phyloP scores from a whole-genome alignment of 2,797 vertebrate species.

The Triplophysa bombifrons region DNA sequence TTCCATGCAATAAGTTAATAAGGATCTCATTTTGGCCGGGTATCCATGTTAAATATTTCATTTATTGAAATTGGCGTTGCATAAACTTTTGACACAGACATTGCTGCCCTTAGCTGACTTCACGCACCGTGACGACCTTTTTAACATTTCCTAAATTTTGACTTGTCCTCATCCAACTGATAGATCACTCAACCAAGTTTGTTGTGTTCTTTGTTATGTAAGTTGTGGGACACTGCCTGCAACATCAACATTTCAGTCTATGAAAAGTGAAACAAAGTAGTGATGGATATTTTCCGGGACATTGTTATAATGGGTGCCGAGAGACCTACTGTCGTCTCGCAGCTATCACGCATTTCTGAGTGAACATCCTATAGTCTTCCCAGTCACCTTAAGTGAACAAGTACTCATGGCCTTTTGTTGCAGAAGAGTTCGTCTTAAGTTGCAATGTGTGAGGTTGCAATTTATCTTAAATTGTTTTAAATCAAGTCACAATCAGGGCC shows the following conservation, averaged over 20 bases:
- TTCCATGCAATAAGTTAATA: too few species aligned
- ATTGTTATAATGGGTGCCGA: slow-evolving; percentile 20
- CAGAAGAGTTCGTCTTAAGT: not conserved
- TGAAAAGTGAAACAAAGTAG: not conserved
- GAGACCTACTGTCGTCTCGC: not conserved
- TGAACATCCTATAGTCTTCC: slow-evolving; percentile 27
- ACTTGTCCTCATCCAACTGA: not conserved
- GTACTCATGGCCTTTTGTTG: not conserved
- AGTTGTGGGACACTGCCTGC: not conserved
- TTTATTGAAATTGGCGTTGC: not conserved
- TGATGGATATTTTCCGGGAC: not conserved
- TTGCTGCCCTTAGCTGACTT: not conserved
- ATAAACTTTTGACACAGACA: not conserved
- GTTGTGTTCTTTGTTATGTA: slow-evolving; percentile 1
- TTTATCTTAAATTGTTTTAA: not conserved
- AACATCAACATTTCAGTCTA: not conserved
- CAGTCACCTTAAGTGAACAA: not conserved
- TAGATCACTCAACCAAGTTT: not conserved
- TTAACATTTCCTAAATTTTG: not conserved
- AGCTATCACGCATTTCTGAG: not conserved
- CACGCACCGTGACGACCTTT: too few species aligned
- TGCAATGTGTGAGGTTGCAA: not conserved
- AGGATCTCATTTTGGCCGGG: too few species aligned
- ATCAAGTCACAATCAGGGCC: not conserved
- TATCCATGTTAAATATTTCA: too few species aligned